phyloP scores from a whole-genome alignment of 1,140 invertebrate genomes.

The Drosophila sechellia region DNA sequence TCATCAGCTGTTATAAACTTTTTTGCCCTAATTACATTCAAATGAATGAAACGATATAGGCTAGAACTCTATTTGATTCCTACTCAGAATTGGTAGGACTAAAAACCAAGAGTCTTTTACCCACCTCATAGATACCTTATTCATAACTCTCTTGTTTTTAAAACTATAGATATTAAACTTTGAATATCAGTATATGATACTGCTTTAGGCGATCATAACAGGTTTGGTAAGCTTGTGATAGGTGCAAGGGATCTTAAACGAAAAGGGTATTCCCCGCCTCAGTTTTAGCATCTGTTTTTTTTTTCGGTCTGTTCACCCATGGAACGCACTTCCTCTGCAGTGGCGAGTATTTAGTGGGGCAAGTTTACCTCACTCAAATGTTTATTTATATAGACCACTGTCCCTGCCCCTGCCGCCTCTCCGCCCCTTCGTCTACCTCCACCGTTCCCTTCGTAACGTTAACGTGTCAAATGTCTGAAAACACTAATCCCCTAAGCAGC shows the following conservation, averaged over 20 bases:
- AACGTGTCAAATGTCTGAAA: constrained; percentile 83
- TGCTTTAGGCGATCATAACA: background rate
- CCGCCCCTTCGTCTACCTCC: background rate
- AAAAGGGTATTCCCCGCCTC: constrained; percentile 1
- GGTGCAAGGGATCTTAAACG: background rate
- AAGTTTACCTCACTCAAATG: constrained; percentile 47
- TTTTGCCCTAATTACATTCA: too few species aligned
- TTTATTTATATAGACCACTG: constrained; percentile 60
- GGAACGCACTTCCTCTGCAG: constrained; percentile 71
- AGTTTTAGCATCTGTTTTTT: too few species aligned
- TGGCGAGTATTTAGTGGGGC: constrained; percentile 64
- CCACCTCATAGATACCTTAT: too few species aligned
- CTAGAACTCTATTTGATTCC: too few species aligned
- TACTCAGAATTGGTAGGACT: too few species aligned
- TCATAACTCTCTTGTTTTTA: background rate
- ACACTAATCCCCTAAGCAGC: constrained; percentile 82
- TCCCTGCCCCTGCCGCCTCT: background rate
- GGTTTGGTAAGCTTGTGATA: background rate
- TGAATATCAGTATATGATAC: background rate
- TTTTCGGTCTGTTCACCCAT: background rate
- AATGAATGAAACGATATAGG: too few species aligned
- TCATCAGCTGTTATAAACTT: too few species aligned
- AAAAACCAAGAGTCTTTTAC: too few species aligned
- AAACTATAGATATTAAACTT: background rate
- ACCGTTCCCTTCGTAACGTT: constrained; percentile 42